Conservation (phyloP, 2,888 invertebrate genomes). For the Nasonovia ribisnigri region DNA sequence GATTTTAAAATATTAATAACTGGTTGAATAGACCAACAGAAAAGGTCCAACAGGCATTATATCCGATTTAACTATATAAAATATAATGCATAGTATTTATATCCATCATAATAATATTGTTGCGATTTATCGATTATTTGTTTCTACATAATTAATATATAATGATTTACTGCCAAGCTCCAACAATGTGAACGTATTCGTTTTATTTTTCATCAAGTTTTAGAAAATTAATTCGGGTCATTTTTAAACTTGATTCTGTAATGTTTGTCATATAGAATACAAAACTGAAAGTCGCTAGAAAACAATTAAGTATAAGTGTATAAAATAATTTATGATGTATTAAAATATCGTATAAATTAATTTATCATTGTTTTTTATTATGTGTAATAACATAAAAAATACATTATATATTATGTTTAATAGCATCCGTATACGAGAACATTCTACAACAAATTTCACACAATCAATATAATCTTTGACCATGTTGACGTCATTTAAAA, state of each 20-base stretch:
- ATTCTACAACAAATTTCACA: too few relatives aligned
- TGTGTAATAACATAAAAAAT: too few relatives aligned
- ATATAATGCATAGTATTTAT: neutral
- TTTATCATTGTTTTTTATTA: too few relatives aligned
- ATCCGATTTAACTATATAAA: neutral
- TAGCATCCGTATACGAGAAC: too few relatives aligned
- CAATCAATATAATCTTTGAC: too few relatives aligned
- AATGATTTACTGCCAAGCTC: neutral
- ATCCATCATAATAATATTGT: neutral
- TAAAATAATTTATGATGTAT: too few relatives aligned
- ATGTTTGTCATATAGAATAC: neutral
- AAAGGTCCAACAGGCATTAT: neutral
- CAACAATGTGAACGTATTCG: accelerated
- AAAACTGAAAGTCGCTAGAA: too few relatives aligned
- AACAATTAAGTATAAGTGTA: too few relatives aligned
- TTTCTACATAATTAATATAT: neutral
- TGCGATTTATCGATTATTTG: neutral
- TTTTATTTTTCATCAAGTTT: neutral
- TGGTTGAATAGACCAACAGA: neutral
- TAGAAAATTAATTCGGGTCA: neutral
- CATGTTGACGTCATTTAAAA: too few relatives aligned
- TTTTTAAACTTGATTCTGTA: neutral
- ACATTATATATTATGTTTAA: too few relatives aligned
- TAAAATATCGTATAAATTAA: too few relatives aligned
- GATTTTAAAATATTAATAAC: neutral